phyloP scores from a whole-genome alignment of 2,113 vertebrate genomes.

The Piprites chloris region DNA sequence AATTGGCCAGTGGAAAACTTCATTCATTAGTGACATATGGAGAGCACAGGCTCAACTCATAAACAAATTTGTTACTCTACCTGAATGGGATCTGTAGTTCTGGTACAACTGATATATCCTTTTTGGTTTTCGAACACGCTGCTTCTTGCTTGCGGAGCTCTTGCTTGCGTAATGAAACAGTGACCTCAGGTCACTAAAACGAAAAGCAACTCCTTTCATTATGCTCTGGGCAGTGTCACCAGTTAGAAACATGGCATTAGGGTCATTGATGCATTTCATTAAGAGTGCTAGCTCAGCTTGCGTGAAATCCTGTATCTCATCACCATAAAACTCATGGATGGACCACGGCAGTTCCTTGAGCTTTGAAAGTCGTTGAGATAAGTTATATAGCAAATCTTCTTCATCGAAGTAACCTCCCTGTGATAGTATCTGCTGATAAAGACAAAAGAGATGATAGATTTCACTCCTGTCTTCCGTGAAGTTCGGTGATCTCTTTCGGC shows the following conservation, averaged over 20 bases:
- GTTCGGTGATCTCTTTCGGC: conserved; percentile 76
- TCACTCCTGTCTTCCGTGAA: conserved; percentile 80
- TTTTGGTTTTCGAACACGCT: conserved; percentile 73
- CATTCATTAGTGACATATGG: not conserved
- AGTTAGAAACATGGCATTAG: conserved; percentile 83
- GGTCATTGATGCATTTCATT: conserved; percentile 80
- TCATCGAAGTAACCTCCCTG: conserved; percentile 81
- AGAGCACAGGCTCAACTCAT: not conserved
- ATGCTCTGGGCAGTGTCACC: conserved; percentile 85
- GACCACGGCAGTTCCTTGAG: conserved; percentile 76
- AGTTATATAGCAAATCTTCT: conserved; percentile 78
- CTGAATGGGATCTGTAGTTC: conserved; percentile 84
- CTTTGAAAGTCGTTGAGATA: conserved; percentile 72
- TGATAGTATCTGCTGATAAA: conserved; percentile 77
- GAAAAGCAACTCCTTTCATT: conserved; percentile 82
- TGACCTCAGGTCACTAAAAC: conserved; percentile 79
- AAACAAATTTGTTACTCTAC: conserved; percentile 45
- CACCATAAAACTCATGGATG: conserved; percentile 81
- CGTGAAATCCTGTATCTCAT: conserved; percentile 84
- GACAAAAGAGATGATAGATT: conserved; percentile 77
- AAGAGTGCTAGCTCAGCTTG: conserved; percentile 78
- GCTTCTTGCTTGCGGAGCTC: conserved; percentile 61
- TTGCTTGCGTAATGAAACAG: conserved; percentile 80
- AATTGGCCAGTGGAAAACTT: not conserved
- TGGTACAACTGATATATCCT: conserved; percentile 80